These are phyloP conservation scores for Meloidogyne exigua DNA, from an alignment of 1,140 invertebrate genomes.

Conservation along the genomic window DNA sequence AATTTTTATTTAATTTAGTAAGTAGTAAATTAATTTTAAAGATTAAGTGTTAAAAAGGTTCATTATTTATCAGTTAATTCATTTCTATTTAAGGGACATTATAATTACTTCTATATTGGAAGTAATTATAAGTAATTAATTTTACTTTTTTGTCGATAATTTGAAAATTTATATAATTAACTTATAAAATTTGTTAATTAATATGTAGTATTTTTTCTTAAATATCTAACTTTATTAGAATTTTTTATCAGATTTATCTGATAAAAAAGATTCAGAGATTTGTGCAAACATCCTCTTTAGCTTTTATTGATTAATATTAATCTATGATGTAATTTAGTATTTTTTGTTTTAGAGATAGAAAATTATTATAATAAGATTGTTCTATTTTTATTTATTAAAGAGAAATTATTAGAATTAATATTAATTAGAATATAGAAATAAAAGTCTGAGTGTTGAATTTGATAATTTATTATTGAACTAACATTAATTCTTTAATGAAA, in stretches of 20 bases:
- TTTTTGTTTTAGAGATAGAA: too few species aligned
- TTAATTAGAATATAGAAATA: too few species aligned
- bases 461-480: too few species aligned
- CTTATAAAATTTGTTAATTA: conserved; percentile 71
- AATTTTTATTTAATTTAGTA: conserved; percentile 11
- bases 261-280: conserved; percentile 68
- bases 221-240: conserved; percentile 70
- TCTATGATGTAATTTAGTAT: too few species aligned
- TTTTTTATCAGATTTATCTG: conserved; percentile 71
- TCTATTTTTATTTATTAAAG: too few species aligned
- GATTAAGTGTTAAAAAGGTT: conserved; percentile 12
- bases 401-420: too few species aligned
- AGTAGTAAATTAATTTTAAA: conserved; percentile 10
- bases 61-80: background rate
- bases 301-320: too few species aligned
- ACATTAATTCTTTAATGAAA: too few species aligned
- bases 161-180: conserved; percentile 62
- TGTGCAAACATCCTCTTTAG: too few species aligned
- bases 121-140: conserved; percentile 7
- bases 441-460: too few species aligned
- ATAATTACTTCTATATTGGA: background rate
- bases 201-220: conserved; percentile 70
- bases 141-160: conserved; percentile 17
- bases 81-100: background rate
- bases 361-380: too few species aligned